A percentile compares a stretch with the other conserved stretches of the same genome.
phyloP scores from a whole-genome alignment of 2,113 vertebrate genomes.

The Tichodroma muraria region DNA sequence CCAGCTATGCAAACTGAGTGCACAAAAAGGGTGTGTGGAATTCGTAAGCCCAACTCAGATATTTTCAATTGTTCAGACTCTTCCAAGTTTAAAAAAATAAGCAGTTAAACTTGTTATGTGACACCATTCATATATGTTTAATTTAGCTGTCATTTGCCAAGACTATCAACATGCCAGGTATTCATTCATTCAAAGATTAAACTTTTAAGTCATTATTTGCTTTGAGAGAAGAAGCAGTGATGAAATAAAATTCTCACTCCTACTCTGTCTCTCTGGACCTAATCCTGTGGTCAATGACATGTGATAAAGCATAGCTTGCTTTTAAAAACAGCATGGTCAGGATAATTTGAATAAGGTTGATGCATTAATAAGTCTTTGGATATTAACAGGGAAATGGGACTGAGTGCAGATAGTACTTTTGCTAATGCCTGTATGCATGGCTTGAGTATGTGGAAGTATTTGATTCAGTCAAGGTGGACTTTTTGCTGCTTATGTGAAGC shows the following conservation, averaged over 20 bases:
- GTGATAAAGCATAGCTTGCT: background rate
- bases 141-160: constrained; percentile 22
- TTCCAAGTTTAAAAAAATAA: constrained; percentile 56
- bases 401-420: background rate
- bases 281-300: background rate
- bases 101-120: background rate
- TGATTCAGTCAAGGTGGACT: background rate
- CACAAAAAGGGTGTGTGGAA: constrained; percentile 3
- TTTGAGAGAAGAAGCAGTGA: background rate
- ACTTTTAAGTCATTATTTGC: constrained; percentile 8
- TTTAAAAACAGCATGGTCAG: background rate
- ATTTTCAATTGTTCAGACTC: constrained; percentile 32
- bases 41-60: constrained; percentile 22
- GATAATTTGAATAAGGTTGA: background rate
- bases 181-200: constrained; percentile 27
- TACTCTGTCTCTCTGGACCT: background rate
- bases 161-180: background rate
- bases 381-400: background rate
- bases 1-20: background rate
- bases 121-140: background rate
- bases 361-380: background rate
- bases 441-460: background rate
- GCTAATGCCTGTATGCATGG: background rate
- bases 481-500: background rate
- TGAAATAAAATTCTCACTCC: background rate